Evolutionary conservation across 2,797 vertebrate species (phyloP), one percentile per base, ranked within the genome.

Genomic region (Arnoldichthys spilopterus): DNA sequence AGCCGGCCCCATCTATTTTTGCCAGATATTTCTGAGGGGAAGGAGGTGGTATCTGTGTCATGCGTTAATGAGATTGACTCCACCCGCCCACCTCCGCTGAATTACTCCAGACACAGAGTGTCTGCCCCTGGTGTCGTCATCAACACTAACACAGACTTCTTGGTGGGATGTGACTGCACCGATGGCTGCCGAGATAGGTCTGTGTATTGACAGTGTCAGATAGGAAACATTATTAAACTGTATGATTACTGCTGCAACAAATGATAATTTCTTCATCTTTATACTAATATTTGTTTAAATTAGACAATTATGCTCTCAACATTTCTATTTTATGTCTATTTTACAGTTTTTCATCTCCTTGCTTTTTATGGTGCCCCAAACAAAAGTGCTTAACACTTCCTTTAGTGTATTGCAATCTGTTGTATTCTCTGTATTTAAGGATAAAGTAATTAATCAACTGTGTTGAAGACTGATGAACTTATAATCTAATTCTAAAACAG

Each of bases 151-250:
- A 85, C 82, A 30, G 95, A 96, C 8, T 96, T 94, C 85, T 88
- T 96, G 3, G 93, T 96, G 80, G 95, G 96, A 71, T 96, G 96
- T 0, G 94, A 95, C 85, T 97, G 95, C 84, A 93, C 91, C 0
- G 95, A 96, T 0, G 94, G 95, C 34, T 97, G 96, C 85, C 90
- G 92, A 0, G 93, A 97, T 92, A 96, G 94, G 96, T 96, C 83
- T 89, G 93, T 59, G 6, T 8, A 49, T 37, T 20, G 5, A 18
- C 9, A 32, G 15, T 40, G 34, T 34, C 68, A 66, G 61, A 28
- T 34, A 16, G 22, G 51, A 15, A 16, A 20, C 32, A 1, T 40
- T 16, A 7, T 20, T 8, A 12, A 8, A 8, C 28, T 56, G 74
- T 76, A 22, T 56, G 75, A 28, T 32, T 28, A 43, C 43, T 45